Evolutionary conservation across 2,113 vertebrate genomes (phyloP), one percentile per base, ranked within the genome.

Genomic region (Tragelaphus imberbis): DNA sequence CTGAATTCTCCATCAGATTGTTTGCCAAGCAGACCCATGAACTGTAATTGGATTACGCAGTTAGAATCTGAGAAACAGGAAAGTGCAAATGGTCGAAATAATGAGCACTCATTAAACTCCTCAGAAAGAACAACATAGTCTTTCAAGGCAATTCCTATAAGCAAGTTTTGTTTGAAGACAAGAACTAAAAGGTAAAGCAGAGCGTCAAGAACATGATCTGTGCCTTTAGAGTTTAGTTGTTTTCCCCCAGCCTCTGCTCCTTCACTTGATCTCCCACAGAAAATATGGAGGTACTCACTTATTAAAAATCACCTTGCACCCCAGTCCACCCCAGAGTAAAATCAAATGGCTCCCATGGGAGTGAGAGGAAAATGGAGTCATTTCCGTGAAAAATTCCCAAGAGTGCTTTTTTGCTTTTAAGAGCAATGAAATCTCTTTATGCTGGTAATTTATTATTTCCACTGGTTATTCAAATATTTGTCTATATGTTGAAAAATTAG

Each of bases 361-460:
- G 53, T 27, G 63, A 98, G 92, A 94, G 16, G 51, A 98, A 97
- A 98, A 98, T 94, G 47, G 36, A 97, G 91, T 84, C 5, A 94
- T 97, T 98, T 98, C 86, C 75, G 27, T 96, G 61, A 84, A 98
- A 98, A 98, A 98, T 98, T 93, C 96, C 71, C 95, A 86, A 53
- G 90, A 92, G 95, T 85, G 36, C 13, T 94, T 25, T 96, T 98
- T 87, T 88, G 79, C 87, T 97, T 98, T 98, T 97, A 98, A 98
- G 92, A 97, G 92, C 91, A 92, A 96, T 97, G 49, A 98, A 98
- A 98, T 97, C 95, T 97, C 44, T 89, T 95, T 97, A 91, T 84
- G 36, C 56, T 91, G 33, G 36, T 97, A 97, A 98, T 97, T 98
- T 98, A 98, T 98, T 98, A 97, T 98, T 98, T 98, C 97, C 91